Conservation (phyloP, 1,140 invertebrate species). For the Drosophila persimilis region DNA sequence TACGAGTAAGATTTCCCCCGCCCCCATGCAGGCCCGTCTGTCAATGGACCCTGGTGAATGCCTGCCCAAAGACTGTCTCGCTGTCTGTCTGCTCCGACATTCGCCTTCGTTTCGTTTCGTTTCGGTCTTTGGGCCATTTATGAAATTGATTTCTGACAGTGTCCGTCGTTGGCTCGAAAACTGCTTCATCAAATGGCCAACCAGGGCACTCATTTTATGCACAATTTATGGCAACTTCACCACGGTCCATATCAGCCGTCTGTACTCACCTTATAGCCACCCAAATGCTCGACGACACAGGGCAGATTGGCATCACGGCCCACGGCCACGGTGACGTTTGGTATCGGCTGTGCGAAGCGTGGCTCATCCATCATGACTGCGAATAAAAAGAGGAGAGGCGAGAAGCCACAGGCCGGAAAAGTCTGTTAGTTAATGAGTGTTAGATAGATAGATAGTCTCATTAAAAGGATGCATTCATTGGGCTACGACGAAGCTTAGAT, state of each 20-base stretch:
- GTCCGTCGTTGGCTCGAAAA: constrained; percentile 39
- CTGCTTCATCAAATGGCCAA: constrained; percentile 43
- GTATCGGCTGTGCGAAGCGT: constrained; percentile 93
- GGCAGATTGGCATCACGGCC: constrained; percentile 93
- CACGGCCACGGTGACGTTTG: constrained; percentile 93
- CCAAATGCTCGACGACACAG: constrained; percentile 94
- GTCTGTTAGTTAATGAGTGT: constrained; percentile 67
- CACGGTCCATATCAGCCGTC: background rate
- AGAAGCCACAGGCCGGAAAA: constrained; percentile 17
- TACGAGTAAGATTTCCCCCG: background rate
- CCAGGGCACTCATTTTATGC: constrained; percentile 42
- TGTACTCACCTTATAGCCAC: constrained; percentile 91
- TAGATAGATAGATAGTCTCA: constrained; percentile 1
- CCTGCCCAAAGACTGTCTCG: background rate
- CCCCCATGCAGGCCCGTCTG: background rate
- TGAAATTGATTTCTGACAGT: constrained; percentile 76
- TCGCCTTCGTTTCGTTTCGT: background rate
- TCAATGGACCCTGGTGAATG: constrained; percentile 10
- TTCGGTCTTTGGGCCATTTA: constrained; percentile 49
- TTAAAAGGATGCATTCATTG: background rate
- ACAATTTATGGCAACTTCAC: constrained; percentile 59
- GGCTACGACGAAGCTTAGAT: background rate
- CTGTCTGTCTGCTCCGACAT: constrained; percentile 5
- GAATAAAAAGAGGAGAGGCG: constrained; percentile 41
- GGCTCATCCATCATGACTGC: constrained; percentile 92